These are phyloP conservation scores for Hemiprocne comata DNA, from an alignment of 2,113 vertebrate species.

Conservation along the genomic window DNA sequence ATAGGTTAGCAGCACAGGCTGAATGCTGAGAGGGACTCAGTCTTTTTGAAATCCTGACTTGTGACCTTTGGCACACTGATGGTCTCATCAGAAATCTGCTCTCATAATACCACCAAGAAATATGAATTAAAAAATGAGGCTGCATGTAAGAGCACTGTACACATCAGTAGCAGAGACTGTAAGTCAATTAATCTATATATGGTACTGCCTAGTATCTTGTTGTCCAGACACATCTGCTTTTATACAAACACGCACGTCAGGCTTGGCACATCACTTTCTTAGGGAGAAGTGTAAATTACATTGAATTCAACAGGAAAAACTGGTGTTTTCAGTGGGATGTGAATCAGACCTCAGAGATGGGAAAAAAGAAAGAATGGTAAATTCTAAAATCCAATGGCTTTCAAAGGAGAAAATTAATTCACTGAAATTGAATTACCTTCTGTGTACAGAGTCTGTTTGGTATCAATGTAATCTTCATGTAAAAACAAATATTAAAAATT, in stretches of 20 bases:
- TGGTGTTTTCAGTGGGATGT: not conserved
- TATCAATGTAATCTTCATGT: not conserved
- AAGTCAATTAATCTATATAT: not conserved
- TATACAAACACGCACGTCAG: too few relatives aligned
- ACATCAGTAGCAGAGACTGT: not conserved
- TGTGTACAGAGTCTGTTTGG: not conserved
- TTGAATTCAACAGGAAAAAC: not conserved
- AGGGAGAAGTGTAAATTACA: not conserved
- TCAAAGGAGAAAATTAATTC: not conserved
- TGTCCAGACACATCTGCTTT: not conserved
- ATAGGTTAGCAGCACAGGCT: not conserved
- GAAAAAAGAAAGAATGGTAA: not conserved
- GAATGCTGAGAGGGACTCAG: not conserved
- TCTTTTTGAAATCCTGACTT: not conserved
- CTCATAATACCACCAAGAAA: not conserved
- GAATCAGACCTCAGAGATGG: not conserved
- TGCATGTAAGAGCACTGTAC: not conserved
- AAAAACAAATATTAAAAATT: not conserved
- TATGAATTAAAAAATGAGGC: not conserved
- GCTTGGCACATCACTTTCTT: not conserved
- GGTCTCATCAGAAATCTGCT: not conserved
- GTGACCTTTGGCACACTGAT: not conserved
- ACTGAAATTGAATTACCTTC: not conserved
- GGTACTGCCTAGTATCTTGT: not conserved
- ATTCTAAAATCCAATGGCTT: not conserved